Base-by-base conservation (phyloP, 2,113 vertebrate genomes). In the Eurypyga helias region DNA sequence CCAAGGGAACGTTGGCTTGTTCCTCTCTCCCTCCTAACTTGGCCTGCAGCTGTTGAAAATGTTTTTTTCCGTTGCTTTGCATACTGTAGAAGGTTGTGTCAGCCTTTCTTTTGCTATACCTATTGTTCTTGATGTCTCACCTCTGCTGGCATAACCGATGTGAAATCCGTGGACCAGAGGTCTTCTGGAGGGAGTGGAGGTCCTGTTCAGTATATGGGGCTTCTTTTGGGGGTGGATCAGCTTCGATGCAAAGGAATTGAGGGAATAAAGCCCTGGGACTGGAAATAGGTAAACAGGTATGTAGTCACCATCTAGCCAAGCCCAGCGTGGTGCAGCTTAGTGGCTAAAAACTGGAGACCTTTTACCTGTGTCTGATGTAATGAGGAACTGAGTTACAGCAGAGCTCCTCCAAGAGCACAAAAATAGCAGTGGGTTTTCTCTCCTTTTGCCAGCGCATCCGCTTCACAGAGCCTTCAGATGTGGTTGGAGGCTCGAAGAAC, bases 301-400 rank as follows among this genome's bases (percentile, higher is more conserved):
- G n/a, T 67, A 55, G 31, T 12, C 26, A 2, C 45, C 19, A 12
- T 36, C 11, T n/a, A 36, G 38, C 13, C 26, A 81, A 75, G 58
- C 48, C 26, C 55, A 69, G 17, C 75, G 92, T 34, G 9, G 26
- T 78, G 31, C 52, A 62, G 29, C 52, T 83, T 1, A 1, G 2
- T 28, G 38, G 69, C 36, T 83, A 18, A 81, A 89, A 65, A 29
- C 43, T 23, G 34, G 18, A 41, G 13, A 82, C 41, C 45, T 65
- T 87, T 87, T 87, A 91, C 65, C 52, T 84, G 43, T 49, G 6
- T 65, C 77, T 95, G 80, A 92, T 91, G 80, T 77, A 93, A 78
- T 41, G 85, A 90, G 67, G 34, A 94, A 17, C 83, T 45, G 57
- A 73, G 52, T 96, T 96, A 79, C 87, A 71, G 65, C 77, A 79